Evolutionary conservation across 1,140 invertebrate genomes (phyloP), one percentile per base, ranked within the genome.

Genomic region (Bactericera cockerelli): DNA sequence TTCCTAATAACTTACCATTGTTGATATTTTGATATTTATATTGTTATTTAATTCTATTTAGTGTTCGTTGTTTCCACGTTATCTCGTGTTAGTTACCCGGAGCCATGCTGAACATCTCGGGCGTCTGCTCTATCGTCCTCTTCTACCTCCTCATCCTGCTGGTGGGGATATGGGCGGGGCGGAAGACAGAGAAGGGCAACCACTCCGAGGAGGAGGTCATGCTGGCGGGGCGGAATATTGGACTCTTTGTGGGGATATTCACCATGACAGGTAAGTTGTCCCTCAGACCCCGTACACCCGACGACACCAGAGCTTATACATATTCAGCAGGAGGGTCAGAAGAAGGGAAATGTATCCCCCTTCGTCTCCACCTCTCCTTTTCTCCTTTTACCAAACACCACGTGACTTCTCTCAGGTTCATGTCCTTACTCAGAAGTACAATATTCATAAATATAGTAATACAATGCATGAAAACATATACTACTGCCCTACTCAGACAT

Each of bases 121-220:
- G 94, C 49, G 79, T 97, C 55, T 76, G 94, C 58, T 93, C 91
- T 49, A 93, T 98, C 67, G 78, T 93, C 61, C 74, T 97, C 61
- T 98, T 98, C 75, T 98, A 98, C 76, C 70, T 93, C 57, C 74
- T 95, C 21, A 97, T 98, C 67, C 72, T 98, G 62, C 80, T 76
- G 10, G 93, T 97, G 61, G 93, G 93, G 65, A 91, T 97, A 69
- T 96, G 93, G 91, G 93, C 93, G 3, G 91, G 83, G 21, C 79
- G 89, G 64, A 96, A 96, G 74, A 93, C 92, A 71, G 82, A 86
- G 60, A 72, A 79, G 3, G 84, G 84, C 54, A 86, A 89, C 73
- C 83, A 89, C 68, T 87, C 84, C 22, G 87, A 94, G 68, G 93
- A 96, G 73, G 92, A 96, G 71, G 91, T 98, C 14, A 97, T 98